Evolutionary conservation across 2,113 vertebrate genomes (phyloP).

Genomic region (western clawed frog (Xenopus tropicalis)): UCB_Xtro_10.0 CM004446.2:86900001-86900500

Average conservation of each 20-base stretch:
- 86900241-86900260: neutral
- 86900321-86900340: conserved; percentile 24
- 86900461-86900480: conserved; percentile 25
- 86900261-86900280: neutral
- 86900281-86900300: conserved; percentile 24
- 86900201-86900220: neutral
- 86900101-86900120: conserved; percentile 1
- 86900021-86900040: neutral
- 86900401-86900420: conserved; percentile 15
- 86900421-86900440: neutral
- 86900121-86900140: neutral
- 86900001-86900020: neutral
- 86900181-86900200: neutral
- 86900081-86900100: neutral
- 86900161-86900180: neutral
- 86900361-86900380: neutral
- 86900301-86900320: conserved; percentile 18
- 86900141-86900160: neutral
- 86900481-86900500: neutral
- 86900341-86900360: neutral
- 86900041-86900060: neutral
- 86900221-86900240: neutral
- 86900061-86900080: neutral
- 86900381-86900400: neutral
- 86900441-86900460: conserved; percentile 7